phyloP scores from a whole-genome alignment of 2,113 vertebrate genomes.

The Brachyhypopomus occidentalis region DNA sequence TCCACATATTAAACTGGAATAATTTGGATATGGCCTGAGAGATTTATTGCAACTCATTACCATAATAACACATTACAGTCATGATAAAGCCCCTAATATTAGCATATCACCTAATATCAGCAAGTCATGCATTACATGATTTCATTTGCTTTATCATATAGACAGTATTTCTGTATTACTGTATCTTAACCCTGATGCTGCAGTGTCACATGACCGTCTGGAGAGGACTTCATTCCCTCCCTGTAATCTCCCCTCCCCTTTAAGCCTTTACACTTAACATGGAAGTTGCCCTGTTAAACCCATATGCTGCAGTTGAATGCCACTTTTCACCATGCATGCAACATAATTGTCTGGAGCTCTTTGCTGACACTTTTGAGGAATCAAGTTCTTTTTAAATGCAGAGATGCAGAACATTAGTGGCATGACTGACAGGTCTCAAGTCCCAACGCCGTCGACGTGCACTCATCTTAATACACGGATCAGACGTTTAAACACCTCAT shows the following conservation, averaged over 20 bases:
- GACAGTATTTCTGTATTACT: conserved; percentile 33
- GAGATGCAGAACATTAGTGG: background rate
- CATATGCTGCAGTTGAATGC: background rate
- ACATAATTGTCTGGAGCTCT: background rate
- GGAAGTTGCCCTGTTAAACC: background rate
- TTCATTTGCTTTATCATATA: conserved; percentile 46
- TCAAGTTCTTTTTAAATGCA: background rate
- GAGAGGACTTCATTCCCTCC: conserved; percentile 28
- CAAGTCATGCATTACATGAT: conserved; percentile 25
- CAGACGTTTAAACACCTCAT: background rate
- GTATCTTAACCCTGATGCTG: conserved; percentile 25
- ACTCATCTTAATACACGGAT: background rate
- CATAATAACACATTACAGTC: conserved; percentile 53
- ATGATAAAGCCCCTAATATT: conserved; percentile 42
- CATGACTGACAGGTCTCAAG: background rate
- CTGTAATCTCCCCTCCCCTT: background rate
- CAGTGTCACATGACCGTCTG: conserved; percentile 29
- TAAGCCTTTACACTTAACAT: conserved; percentile 3
- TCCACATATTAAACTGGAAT: conserved; percentile 44
- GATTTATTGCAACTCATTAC: conserved; percentile 49
- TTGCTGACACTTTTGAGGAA: background rate
- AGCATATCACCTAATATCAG: conserved; percentile 5
- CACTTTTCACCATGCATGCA: too few species aligned
- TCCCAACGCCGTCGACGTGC: background rate
- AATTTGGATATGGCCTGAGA: conserved; percentile 37